A percentile compares a stretch with the other conserved stretches of the same genome.
These are phyloP conservation scores for Leptopilina boulardi DNA, from an alignment of 1,140 invertebrate species.

Conservation along the genomic window DNA sequence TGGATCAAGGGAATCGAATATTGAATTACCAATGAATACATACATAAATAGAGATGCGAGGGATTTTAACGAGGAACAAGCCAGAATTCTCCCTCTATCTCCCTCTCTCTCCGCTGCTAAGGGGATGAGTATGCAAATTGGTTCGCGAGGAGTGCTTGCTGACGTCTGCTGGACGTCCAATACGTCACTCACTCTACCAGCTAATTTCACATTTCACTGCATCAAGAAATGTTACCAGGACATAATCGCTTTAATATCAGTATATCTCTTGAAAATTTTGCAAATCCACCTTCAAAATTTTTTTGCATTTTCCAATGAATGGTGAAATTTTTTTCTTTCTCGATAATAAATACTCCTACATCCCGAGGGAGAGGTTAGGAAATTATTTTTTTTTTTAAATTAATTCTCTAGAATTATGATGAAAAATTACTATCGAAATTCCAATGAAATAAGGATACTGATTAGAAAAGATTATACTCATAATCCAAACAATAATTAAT, in stretches of 20 bases:
- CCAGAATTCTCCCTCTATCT: neutral
- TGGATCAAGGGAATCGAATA: slow-evolving; percentile 52
- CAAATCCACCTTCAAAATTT: slow-evolving; percentile 25
- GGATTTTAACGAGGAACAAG: slow-evolving; percentile 54
- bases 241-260: slow-evolving; percentile 36
- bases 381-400: too few species aligned
- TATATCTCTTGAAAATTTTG: slow-evolving; percentile 38
- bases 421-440: too few species aligned
- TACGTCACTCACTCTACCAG: slow-evolving; percentile 47
- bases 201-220: slow-evolving; percentile 48
- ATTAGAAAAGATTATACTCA: too few species aligned
- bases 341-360: too few species aligned
- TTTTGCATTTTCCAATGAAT: too few species aligned
- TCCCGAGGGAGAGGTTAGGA: too few species aligned
- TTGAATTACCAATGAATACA: slow-evolving; percentile 61
- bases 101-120: neutral
- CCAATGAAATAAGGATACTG: too few species aligned
- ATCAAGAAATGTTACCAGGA: slow-evolving; percentile 22
- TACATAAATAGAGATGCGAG: slow-evolving; percentile 57
- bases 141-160: slow-evolving; percentile 34
- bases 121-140: slow-evolving; percentile 54
- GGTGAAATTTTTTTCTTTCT: too few species aligned
- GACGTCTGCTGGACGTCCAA: slow-evolving; percentile 51
- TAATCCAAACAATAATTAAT: too few species aligned
- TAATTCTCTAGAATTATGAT: too few species aligned